Evolutionary conservation across 2,797 vertebrate genomes (phyloP).

Genomic region (Ibycter americanus): DNA sequence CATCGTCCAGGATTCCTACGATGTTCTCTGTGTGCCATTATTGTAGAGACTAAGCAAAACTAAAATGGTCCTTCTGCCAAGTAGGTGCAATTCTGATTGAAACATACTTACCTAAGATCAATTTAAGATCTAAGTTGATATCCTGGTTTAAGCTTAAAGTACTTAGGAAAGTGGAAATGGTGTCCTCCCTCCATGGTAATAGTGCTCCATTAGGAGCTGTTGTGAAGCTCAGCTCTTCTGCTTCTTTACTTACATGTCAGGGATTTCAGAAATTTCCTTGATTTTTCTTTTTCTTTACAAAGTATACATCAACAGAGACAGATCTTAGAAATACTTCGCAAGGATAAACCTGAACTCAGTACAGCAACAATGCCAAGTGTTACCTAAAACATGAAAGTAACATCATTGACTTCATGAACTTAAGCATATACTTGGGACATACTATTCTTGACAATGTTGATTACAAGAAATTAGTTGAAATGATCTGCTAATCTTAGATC

Average conservation of each 20-base stretch:
- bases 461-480: background rate
- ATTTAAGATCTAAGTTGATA: background rate
- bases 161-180: background rate
- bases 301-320: fast-evolving
- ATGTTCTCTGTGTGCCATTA: background rate
- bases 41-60: background rate
- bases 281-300: background rate
- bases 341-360: background rate
- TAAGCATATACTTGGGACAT: background rate
- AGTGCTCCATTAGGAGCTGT: background rate
- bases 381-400: background rate
- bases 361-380: background rate
- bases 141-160: background rate
- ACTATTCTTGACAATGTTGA: fast-evolving
- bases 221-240: background rate
- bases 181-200: background rate
- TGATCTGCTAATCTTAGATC: background rate
- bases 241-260: background rate
- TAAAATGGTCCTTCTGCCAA: background rate
- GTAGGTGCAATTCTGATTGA: background rate
- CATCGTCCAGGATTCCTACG: background rate
- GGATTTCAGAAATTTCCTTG: background rate
- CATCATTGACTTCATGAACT: background rate
- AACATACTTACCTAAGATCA: background rate
- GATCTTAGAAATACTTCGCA: background rate